Conservation (phyloP, 2,797 vertebrate genomes). For the Diglossa cyanea region DNA sequence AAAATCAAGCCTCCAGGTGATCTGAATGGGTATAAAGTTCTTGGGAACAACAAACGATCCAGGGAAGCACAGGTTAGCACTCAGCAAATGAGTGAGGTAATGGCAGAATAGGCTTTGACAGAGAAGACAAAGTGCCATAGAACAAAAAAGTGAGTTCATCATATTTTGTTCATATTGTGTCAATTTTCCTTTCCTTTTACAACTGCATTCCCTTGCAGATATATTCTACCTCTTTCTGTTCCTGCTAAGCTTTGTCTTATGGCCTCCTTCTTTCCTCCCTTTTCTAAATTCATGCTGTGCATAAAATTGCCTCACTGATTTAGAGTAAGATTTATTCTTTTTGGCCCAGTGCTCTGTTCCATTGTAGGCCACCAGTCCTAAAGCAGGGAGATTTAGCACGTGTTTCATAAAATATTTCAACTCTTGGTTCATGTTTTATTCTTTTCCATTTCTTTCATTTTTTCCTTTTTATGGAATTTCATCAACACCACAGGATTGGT, state of each 20-base stretch:
- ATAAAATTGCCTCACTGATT: slow-evolving; percentile 36
- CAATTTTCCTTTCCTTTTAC: not conserved
- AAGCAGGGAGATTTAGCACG: slow-evolving; percentile 24
- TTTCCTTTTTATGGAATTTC: not conserved
- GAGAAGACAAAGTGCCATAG: not conserved
- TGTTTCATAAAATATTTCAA: slow-evolving; percentile 43
- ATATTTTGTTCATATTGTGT: not conserved
- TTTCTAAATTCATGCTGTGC: slow-evolving; percentile 32
- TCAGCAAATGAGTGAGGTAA: not conserved
- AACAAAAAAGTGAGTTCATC: not conserved
- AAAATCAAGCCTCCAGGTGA: slow-evolving; percentile 7
- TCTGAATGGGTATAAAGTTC: not conserved
- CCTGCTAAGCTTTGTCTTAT: not conserved
- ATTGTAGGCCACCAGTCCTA: slow-evolving; percentile 10
- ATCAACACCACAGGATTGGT: not conserved
- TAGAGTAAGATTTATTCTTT: slow-evolving; percentile 18
- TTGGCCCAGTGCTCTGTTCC: slow-evolving; percentile 22
- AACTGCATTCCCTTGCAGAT: not conserved
- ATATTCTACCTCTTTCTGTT: not conserved
- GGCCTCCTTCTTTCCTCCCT: not conserved
- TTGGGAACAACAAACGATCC: not conserved
- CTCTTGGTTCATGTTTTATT: slow-evolving; percentile 5
- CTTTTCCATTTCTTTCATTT: not conserved
- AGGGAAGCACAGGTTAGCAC: not conserved
- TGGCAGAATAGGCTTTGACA: not conserved